Evolutionary conservation across 2,888 invertebrate species (phyloP).

Genomic region (Leucozona laternaria): DNA sequence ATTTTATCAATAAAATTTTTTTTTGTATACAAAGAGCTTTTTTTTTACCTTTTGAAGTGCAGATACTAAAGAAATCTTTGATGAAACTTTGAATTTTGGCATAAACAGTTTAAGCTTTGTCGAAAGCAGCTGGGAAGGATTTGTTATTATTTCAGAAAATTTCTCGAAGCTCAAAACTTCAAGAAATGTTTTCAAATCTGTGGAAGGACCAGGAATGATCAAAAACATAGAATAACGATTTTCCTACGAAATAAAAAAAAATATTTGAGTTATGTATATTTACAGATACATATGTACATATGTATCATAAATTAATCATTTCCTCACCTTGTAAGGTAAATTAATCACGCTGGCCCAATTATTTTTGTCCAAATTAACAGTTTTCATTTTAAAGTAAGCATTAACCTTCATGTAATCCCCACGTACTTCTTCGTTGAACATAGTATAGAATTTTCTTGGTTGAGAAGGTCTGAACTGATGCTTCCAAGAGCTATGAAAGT

Average conservation of each 20-base stretch:
- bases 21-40: background rate
- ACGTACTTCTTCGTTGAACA: slow-evolving; percentile 84
- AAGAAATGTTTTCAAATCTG: slow-evolving; percentile 81
- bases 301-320: background rate
- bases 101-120: slow-evolving; percentile 67
- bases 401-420: slow-evolving; percentile 78
- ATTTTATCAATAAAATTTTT: background rate
- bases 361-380: slow-evolving; percentile 84
- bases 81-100: slow-evolving; percentile 76
- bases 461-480: slow-evolving; percentile 62
- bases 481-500: slow-evolving; percentile 78
- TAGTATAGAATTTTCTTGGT: slow-evolving; percentile 86
- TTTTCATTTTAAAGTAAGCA: slow-evolving; percentile 53
- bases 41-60: slow-evolving; percentile 75
- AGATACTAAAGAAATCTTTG: slow-evolving; percentile 68
- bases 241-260: slow-evolving; percentile 81
- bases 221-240: slow-evolving; percentile 84
- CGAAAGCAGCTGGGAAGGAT: background rate
- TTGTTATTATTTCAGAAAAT: slow-evolving; percentile 78
- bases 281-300: background rate
- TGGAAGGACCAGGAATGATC: slow-evolving; percentile 83
- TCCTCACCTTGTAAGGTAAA: slow-evolving; percentile 88
- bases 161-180: slow-evolving; percentile 80
- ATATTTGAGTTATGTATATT: background rate
- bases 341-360: slow-evolving; percentile 87